These are phyloP conservation scores for Goniozus legneri DNA, from an alignment of 1,140 invertebrate species.

Conservation along the genomic window DNA sequence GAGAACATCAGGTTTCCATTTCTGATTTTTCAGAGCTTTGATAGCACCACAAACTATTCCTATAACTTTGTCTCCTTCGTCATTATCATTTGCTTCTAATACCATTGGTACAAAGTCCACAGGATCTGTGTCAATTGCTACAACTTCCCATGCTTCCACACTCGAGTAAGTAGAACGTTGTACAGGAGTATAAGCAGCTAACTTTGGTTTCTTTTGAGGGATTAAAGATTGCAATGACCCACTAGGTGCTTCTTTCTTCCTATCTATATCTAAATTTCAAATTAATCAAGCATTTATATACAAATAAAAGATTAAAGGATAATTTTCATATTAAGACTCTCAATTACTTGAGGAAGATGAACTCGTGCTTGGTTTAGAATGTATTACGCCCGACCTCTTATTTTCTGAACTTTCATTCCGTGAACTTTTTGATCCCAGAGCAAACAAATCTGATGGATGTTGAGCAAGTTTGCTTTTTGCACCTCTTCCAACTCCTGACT, in stretches of 20 bases:
- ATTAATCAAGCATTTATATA: constrained; percentile 3
- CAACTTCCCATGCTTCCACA: constrained; percentile 59
- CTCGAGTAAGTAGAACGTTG: constrained; percentile 41
- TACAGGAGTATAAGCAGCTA: constrained; percentile 26
- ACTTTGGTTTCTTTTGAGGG: constrained; percentile 51
- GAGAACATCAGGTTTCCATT: constrained; percentile 77
- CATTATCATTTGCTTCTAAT: constrained; percentile 57
- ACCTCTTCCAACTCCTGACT: constrained; percentile 54
- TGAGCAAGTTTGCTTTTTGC: constrained; percentile 63
- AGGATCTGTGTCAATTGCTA: constrained; percentile 60
- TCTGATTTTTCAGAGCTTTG: constrained; percentile 62
- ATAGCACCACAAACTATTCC: constrained; percentile 63
- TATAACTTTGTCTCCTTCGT: constrained; percentile 64
- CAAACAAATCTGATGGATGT: constrained; percentile 62
- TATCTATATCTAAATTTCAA: constrained; percentile 36
- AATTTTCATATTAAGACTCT: constrained; percentile 33
- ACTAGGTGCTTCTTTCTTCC: constrained; percentile 56
- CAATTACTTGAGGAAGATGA: constrained; percentile 38
- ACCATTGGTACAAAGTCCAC: constrained; percentile 60
- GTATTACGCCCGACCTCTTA: constrained; percentile 55
- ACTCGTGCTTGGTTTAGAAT: constrained; percentile 50
- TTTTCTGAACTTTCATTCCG: constrained; percentile 52
- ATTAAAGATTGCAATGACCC: constrained; percentile 40
- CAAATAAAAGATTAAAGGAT: constrained; percentile 5
- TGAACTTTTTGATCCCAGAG: constrained; percentile 59